A percentile compares a stretch with the other conserved stretches of the same genome.
phyloP scores from a whole-genome alignment of 2,113 vertebrate genomes.

The Pseudois nayaur region DNA sequence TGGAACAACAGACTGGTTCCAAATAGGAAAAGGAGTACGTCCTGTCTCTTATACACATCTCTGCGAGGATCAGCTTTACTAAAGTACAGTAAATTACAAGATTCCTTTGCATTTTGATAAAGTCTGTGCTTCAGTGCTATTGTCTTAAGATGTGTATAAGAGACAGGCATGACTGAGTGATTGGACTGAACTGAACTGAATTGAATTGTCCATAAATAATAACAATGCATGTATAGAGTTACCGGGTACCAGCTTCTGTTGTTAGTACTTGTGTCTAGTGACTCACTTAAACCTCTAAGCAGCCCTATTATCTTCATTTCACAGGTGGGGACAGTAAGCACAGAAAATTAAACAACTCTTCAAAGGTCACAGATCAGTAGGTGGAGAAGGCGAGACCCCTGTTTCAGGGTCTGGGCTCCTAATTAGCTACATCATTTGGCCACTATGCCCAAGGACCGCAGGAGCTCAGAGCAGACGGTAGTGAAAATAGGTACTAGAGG shows the following conservation, averaged over 20 bases:
- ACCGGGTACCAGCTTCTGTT: too few relatives aligned
- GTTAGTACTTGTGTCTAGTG: not conserved
- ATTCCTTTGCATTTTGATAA: too few relatives aligned
- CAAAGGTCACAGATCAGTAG: not conserved
- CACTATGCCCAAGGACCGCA: fast-evolving
- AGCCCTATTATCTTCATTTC: not conserved
- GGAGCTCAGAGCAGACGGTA: not conserved
- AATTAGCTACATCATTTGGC: not conserved
- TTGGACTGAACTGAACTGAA: too few relatives aligned
- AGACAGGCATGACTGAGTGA: too few relatives aligned
- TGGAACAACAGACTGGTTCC: too few relatives aligned
- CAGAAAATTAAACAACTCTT: not conserved
- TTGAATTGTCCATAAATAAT: not conserved
- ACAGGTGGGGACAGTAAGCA: not conserved
- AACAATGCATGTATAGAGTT: not conserved
- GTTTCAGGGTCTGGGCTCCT: not conserved
- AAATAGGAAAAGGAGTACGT: too few relatives aligned
- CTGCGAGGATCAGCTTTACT: too few relatives aligned
- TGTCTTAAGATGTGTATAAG: too few relatives aligned
- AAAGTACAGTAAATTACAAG: too few relatives aligned
- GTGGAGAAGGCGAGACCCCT: fast-evolving
- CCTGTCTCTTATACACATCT: too few relatives aligned
- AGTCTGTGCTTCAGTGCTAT: too few relatives aligned
- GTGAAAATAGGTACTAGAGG: not conserved
- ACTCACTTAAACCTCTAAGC: not conserved